Evolutionary conservation across 2,113 vertebrate species (phyloP).

Genomic region (Heterocephalus glaber): DNA sequence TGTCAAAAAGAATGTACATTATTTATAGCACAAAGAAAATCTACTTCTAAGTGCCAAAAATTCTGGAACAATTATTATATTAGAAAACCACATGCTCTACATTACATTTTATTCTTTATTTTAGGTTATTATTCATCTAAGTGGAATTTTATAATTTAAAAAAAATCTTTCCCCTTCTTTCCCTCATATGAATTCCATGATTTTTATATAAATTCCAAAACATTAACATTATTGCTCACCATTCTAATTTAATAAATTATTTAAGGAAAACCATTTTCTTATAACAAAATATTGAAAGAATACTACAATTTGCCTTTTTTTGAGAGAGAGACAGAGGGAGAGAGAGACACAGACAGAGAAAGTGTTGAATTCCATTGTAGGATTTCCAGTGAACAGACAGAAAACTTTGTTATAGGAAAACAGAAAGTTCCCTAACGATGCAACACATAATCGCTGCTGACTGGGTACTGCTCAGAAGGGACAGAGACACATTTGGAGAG

Average conservation of each 20-base stretch:
- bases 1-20: not conserved
- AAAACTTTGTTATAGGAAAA: not conserved
- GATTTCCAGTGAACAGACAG: not conserved
- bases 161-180: not conserved
- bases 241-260: conserved; percentile 16
- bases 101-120: conserved; percentile 37
- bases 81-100: conserved; percentile 32
- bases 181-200: not conserved
- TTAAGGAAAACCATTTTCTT: not conserved
- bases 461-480: not conserved
- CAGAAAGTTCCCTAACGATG: not conserved
- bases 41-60: not conserved
- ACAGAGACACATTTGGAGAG: too few species aligned
- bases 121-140: conserved; percentile 28
- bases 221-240: not conserved
- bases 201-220: conserved; percentile 13
- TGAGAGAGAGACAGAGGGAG: not conserved
- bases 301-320: not conserved
- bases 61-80: conserved; percentile 5
- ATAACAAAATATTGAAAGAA: not conserved
- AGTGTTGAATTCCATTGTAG: not conserved
- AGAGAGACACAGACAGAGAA: not conserved
- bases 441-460: not conserved
- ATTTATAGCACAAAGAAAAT: conserved; percentile 51
- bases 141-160: conserved; percentile 10